Conservation (phyloP, 2,797 vertebrate genomes). For the Tadarida brasiliensis region DNA sequence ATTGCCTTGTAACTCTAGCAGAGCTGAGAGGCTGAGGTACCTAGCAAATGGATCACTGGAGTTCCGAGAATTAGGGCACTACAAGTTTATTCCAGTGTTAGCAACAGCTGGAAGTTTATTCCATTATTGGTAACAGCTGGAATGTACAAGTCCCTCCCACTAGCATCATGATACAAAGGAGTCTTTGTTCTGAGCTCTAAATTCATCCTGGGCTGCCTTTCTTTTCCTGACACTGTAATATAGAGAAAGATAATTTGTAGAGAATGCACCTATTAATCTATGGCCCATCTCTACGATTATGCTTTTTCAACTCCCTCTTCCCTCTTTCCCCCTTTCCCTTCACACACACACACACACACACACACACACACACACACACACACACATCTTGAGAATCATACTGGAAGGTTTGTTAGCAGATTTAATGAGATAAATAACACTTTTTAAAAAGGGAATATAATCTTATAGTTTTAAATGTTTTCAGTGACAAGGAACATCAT, state of each 20-base stretch:
- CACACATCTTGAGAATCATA: neutral
- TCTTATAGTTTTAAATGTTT: constrained; percentile 14
- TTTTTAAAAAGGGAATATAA: neutral
- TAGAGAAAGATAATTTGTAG: neutral
- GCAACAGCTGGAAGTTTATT: neutral
- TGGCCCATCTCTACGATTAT: neutral
- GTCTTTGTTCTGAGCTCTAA: neutral
- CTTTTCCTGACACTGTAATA: neutral
- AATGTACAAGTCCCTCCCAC: neutral
- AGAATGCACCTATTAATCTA: neutral
- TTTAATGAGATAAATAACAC: neutral
- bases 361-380: neutral
- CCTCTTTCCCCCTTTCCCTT: fast-evolving
- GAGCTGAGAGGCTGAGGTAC: neutral
- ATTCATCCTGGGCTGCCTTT: neutral
- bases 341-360: neutral
- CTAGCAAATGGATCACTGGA: neutral
- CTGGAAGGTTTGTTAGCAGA: neutral
- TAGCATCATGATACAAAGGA: neutral
- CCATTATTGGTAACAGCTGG: neutral
- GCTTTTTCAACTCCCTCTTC: neutral
- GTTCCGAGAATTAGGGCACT: neutral
- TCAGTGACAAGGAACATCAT: neutral
- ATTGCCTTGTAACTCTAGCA: neutral
- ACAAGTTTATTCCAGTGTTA: neutral